Conservation (phyloP, 2,888 invertebrate species). For the Salticus scenicus region DNA sequence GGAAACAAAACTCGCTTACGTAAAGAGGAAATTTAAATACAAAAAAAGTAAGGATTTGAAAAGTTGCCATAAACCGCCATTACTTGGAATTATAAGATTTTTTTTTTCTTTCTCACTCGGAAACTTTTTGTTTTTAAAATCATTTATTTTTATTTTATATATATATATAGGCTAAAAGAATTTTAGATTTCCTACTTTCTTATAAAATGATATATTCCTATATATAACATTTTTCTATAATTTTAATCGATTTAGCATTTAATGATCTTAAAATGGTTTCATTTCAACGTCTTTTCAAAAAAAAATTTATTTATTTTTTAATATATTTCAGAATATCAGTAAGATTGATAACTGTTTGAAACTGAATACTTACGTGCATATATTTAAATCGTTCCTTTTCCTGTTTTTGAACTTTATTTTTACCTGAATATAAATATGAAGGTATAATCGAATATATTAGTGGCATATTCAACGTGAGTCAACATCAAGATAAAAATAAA, state of each 20-base stretch:
- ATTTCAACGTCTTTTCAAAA: too few species aligned
- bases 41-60: constrained; percentile 20
- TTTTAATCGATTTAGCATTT: background rate
- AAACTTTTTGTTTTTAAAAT: background rate
- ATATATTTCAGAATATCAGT: too few species aligned
- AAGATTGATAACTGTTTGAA: too few species aligned
- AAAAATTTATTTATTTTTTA: too few species aligned
- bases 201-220: background rate
- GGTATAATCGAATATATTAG: too few species aligned
- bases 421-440: too few species aligned
- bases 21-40: constrained; percentile 56
- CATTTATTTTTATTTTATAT: background rate
- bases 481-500: too few species aligned
- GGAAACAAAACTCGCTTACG: constrained; percentile 53
- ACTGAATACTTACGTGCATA: too few species aligned
- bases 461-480: too few species aligned
- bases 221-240: too few species aligned
- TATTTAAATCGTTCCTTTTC: too few species aligned
- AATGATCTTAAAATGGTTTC: background rate
- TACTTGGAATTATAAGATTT: background rate
- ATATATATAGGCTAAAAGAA: background rate
- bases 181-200: background rate
- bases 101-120: background rate
- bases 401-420: too few species aligned
- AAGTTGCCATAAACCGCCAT: constrained; percentile 9